Base-by-base conservation (phyloP, 2,797 vertebrate genomes). In the Chelmon rostratus region DNA sequence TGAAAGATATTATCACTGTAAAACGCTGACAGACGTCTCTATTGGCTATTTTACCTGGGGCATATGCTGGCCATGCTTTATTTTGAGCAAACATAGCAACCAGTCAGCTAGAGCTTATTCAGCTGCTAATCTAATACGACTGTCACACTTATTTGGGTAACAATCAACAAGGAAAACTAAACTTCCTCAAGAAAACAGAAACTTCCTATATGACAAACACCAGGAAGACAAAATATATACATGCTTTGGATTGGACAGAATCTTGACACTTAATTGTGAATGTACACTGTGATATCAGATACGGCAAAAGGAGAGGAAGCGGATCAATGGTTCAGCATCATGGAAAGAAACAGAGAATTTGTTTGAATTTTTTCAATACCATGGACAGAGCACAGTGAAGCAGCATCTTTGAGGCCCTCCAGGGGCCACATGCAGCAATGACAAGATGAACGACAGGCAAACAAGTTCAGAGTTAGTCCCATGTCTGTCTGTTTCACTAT, bases 351-450 rank as follows among this genome's bases (percentile, higher is more conserved):
- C 64, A 49, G 6, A 70, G 37, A 56, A 11, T 50, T 19, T 2
- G 2, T 10, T 6, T 63, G 16, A 13, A 53, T 35, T 42, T 25
- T 47, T 54, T 70, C 53, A 66, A 28, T 23, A 64, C 18, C 59
- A 58, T 53, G 28, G 59, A 59, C 37, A 61, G 23, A 54, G 54
- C 19, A 28, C 11, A 47, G 23, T n/a, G 8, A 47, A 19, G 25
- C 42, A 52, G 28, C 50, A 62, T 62, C 67, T 31, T 31, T 52
- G n/a, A 35, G 35, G 76, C 6, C 49, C 50, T 67, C 35, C 40
- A 23, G 38, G 63, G 35, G 19, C 21, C 50, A 33, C 23, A 64
- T 21, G 35, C 46, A 52, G 61, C 0, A 28, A 40, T 25, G 42
- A 47, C 46, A 46, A 3, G 6, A 61, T 19, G 6, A 50, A 53